phyloP scores from a whole-genome alignment of 2,113 vertebrate genomes.

The Puma concolor region DNA sequence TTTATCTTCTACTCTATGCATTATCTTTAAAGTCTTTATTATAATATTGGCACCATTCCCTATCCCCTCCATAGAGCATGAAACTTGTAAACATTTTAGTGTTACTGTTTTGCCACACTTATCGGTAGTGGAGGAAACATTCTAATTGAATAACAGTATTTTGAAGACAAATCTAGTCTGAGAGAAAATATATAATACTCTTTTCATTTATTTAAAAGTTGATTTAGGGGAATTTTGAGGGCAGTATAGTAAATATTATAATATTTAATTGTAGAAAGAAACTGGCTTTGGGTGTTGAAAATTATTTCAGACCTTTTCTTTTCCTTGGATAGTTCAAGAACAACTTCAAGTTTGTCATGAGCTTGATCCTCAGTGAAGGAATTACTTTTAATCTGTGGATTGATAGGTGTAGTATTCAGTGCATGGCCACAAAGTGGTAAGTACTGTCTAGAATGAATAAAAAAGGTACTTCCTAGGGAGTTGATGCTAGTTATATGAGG shows the following conservation, averaged over 20 bases:
- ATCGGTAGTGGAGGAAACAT: slow-evolving; percentile 38
- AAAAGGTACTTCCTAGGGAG: neutral
- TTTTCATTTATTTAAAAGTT: slow-evolving; percentile 46
- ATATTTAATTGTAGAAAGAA: slow-evolving; percentile 26
- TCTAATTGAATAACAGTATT: slow-evolving; percentile 1
- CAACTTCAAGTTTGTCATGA: slow-evolving; percentile 37
- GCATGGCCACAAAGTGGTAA: neutral
- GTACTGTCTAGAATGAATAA: neutral
- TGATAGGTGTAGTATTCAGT: slow-evolving; percentile 14
- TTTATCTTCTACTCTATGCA: neutral
- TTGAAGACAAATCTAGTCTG: slow-evolving; percentile 20
- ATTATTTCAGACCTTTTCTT: slow-evolving; percentile 42
- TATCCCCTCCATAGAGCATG: neutral
- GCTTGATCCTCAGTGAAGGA: slow-evolving; percentile 50
- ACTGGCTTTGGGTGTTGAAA: neutral
- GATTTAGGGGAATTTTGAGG: neutral
- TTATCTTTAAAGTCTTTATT: neutral
- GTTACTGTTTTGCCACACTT: neutral
- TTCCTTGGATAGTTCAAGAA: slow-evolving; percentile 40
- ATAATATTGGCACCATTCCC: neutral
- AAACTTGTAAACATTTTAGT: slow-evolving; percentile 37
- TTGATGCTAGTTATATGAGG: neutral
- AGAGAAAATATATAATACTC: neutral
- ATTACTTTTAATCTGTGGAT: slow-evolving; percentile 58
- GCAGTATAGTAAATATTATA: neutral